Conservation (phyloP, 2,888 invertebrate species). For the Steinernema scapterisci region DNA sequence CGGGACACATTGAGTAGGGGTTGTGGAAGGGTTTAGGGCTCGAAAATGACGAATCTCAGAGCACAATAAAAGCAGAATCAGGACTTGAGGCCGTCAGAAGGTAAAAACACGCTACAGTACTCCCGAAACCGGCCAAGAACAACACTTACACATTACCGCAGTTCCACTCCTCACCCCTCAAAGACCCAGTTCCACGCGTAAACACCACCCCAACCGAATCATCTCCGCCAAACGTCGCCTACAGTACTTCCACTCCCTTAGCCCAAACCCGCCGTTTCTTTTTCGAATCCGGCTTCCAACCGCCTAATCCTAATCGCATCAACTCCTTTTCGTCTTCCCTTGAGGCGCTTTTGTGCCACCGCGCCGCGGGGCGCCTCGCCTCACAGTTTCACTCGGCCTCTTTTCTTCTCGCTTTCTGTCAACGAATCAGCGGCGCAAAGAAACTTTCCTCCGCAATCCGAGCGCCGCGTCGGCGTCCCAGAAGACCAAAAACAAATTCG, state of each 20-base stretch:
- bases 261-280: neutral
- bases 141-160: neutral
- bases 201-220: neutral
- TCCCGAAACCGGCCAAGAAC: neutral
- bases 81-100: too few relatives aligned
- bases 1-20: too few relatives aligned
- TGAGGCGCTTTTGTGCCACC: constrained; percentile 27
- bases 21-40: too few relatives aligned
- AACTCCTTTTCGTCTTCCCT: constrained; percentile 5
- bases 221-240: neutral
- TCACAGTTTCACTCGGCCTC: constrained; percentile 21
- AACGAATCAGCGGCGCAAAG: neutral
- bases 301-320: constrained; percentile 15
- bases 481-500: neutral
- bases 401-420: neutral
- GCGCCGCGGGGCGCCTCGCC: constrained; percentile 14
- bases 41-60: too few relatives aligned
- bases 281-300: constrained; percentile 16
- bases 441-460: neutral
- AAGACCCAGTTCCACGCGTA: neutral
- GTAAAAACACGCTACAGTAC: too few relatives aligned
- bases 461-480: neutral
- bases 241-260: neutral
- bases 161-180: neutral
- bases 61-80: too few relatives aligned